These are phyloP conservation scores for Carassius carassius DNA, from an alignment of 2,113 vertebrate species.

Conservation along the genomic window DNA sequence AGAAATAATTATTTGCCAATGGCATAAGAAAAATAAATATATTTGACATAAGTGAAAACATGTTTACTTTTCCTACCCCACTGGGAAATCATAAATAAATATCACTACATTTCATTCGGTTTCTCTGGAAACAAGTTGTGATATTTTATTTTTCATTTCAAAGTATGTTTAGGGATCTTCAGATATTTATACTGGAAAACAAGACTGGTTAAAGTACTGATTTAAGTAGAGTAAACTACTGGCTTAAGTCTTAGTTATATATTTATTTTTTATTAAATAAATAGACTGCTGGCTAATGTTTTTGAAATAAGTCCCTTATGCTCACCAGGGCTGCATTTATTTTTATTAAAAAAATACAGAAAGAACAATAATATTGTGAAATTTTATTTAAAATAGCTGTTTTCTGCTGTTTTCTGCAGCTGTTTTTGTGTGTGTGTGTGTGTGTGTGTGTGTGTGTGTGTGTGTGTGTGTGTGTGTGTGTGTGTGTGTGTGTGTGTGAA, in stretches of 20 bases:
- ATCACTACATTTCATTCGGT: background rate
- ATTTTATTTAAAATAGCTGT: background rate
- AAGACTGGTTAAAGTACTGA: background rate
- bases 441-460: no score
- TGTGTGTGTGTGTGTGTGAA: no score
- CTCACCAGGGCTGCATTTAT: background rate
- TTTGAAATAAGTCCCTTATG: background rate
- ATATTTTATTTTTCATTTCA: background rate
- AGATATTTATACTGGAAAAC: background rate
- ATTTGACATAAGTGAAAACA: background rate
- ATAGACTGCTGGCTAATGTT: background rate
- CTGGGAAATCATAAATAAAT: background rate
- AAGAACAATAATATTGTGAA: background rate
- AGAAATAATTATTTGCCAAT: background rate
- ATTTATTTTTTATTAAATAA: background rate
- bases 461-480: no score
- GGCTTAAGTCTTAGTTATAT: background rate
- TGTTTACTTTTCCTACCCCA: background rate
- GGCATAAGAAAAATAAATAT: background rate
- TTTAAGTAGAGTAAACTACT: background rate
- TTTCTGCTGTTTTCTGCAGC: background rate
- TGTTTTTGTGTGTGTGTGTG: no score
- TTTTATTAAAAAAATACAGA: background rate
- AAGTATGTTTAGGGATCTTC: background rate
- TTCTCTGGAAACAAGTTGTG: background rate